Evolutionary conservation across 2,888 invertebrate species (phyloP).

Genomic region (Exephanes ischioxanthus): DNA sequence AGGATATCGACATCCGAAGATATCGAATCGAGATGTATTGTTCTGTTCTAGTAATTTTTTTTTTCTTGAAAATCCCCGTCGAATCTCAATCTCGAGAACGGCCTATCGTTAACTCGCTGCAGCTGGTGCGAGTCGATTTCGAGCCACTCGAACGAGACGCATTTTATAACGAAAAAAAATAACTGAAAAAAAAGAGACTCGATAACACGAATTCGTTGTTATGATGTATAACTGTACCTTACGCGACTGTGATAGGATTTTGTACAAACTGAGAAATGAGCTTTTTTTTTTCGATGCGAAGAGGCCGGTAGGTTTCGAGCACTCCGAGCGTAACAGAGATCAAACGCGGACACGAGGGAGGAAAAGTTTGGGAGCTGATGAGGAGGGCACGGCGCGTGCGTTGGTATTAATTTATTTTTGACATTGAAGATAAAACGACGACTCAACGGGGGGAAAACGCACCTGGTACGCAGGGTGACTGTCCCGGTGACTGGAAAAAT

Average conservation of each 20-base stretch:
- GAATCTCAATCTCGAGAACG: constrained; percentile 9
- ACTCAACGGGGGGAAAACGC: neutral
- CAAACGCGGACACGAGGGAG: constrained; percentile 36
- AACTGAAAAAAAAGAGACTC: constrained; percentile 11
- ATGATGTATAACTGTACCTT: constrained; percentile 31
- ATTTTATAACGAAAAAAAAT: constrained; percentile 6
- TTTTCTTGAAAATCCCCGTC: neutral
- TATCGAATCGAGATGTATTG: neutral
- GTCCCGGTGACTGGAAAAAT: neutral
- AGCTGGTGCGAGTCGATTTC: neutral
- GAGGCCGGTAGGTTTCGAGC: constrained; percentile 28
- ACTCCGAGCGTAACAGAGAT: constrained; percentile 28
- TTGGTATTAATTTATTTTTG: neutral
- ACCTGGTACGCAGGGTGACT: neutral
- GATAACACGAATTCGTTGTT: constrained; percentile 59
- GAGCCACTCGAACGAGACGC: constrained; percentile 22
- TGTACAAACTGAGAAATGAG: constrained; percentile 24
- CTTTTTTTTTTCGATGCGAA: constrained; percentile 23
- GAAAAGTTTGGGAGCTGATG: constrained; percentile 26
- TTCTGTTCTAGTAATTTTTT: neutral
- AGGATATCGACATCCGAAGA: neutral
- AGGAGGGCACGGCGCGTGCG: neutral
- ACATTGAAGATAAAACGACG: neutral
- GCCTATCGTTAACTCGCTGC: neutral
- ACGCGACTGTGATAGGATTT: constrained; percentile 19